Conservation (phyloP, 2,797 vertebrate species). For the Chlorospingus flavigularis region DNA sequence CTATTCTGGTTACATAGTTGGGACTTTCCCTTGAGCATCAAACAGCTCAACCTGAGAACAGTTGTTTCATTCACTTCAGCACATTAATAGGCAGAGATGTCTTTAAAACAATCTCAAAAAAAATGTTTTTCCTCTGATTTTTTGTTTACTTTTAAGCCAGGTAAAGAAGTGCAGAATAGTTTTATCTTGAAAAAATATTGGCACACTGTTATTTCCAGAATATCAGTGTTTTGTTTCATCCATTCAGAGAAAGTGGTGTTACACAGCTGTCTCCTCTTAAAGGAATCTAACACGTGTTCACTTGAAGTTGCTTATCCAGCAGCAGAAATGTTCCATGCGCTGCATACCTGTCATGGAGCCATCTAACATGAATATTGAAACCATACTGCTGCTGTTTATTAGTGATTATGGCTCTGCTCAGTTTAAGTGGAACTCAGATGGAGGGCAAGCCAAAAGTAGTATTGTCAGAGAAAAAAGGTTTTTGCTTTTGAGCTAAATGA, state of each 20-base stretch:
- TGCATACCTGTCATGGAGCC: not conserved
- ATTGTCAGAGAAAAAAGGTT: not conserved
- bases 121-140: fast-evolving
- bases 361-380: not conserved
- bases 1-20: not conserved
- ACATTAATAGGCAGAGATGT: not conserved
- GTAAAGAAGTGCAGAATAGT: not conserved
- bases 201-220: not conserved
- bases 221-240: not conserved
- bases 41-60: not conserved
- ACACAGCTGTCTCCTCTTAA: not conserved
- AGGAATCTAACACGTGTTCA: not conserved
- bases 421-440: not conserved
- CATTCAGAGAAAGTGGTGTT: not conserved
- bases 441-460: not conserved
- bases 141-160: not conserved
- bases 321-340: not conserved
- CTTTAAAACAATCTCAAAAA: not conserved
- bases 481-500: not conserved
- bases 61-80: not conserved
- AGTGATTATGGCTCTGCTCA: not conserved
- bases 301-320: not conserved
- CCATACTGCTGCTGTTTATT: not conserved
- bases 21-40: not conserved
- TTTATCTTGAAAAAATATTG: not conserved